phyloP scores from a whole-genome alignment of 1,140 invertebrate genomes.

The Parasteatoda tepidariorum region DNA sequence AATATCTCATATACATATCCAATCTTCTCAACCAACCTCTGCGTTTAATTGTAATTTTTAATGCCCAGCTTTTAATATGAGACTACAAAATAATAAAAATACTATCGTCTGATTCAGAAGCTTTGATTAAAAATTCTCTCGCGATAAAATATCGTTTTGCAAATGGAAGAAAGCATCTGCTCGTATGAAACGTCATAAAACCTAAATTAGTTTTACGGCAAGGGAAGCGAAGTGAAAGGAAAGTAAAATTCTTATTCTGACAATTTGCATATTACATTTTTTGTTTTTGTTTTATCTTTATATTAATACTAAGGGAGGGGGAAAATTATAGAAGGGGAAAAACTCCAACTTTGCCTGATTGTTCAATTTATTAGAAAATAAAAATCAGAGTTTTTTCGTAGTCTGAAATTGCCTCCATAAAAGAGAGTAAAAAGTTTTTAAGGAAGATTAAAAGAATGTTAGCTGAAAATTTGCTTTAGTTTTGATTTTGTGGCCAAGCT shows the following conservation, averaged over 20 bases:
- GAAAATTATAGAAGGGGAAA: background rate
- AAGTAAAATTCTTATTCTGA: background rate
- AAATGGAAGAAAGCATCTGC: background rate
- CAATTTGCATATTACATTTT: constrained; percentile 36
- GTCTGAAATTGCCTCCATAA: constrained; percentile 9
- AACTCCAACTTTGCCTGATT: background rate
- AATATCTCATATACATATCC: constrained; percentile 15
- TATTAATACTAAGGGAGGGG: constrained; percentile 5
- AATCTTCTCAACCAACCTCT: background rate
- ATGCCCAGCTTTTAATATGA: background rate
- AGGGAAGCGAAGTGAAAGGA: background rate
- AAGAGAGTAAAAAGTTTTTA: background rate
- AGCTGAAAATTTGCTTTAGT: background rate
- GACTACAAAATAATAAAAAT: background rate
- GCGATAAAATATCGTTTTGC: constrained; percentile 8
- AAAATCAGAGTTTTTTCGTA: background rate
- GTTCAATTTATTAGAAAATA: constrained; percentile 17
- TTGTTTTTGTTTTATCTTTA: background rate
- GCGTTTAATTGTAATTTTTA: constrained; percentile 27
- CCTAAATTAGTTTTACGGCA: constrained; percentile 25
- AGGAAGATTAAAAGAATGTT: background rate
- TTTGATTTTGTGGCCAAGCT: background rate
- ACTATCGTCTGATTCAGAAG: background rate
- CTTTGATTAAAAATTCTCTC: constrained; percentile 19
- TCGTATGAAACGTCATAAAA: constrained; percentile 18